Evolutionary conservation across 2,797 vertebrate species (phyloP).

Genomic region (Tolypeutes matacus): DNA sequence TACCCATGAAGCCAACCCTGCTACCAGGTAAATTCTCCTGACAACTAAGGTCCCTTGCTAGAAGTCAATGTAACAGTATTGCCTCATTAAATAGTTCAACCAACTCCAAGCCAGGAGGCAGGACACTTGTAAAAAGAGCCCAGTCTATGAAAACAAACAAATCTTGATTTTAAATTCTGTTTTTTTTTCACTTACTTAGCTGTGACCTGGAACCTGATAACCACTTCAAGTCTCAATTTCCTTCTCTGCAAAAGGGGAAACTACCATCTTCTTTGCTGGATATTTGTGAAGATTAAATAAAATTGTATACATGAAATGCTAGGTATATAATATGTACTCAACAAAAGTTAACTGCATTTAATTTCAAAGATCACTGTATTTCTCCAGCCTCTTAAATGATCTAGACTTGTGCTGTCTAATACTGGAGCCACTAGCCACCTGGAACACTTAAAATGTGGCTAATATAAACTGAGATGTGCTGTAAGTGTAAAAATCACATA

Average conservation of each 20-base stretch:
- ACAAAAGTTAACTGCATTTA: not conserved
- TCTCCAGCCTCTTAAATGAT: not conserved
- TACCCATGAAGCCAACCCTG: not conserved
- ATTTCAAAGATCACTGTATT: not conserved
- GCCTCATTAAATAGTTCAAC: not conserved
- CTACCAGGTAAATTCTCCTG: not conserved
- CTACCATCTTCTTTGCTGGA: not conserved
- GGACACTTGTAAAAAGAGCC: accelerated
- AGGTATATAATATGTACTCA: not conserved
- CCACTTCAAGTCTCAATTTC: not conserved
- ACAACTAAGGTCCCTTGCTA: not conserved
- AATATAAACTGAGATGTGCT: not conserved
- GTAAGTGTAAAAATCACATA: not conserved
- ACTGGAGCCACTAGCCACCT: accelerated
- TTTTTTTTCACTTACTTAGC: not conserved
- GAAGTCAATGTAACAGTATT: not conserved
- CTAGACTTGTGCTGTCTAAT: too few species aligned
- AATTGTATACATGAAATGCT: accelerated
- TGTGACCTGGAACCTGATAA: not conserved
- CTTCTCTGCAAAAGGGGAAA: not conserved
- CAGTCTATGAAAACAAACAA: too few species aligned
- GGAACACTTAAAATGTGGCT: not conserved
- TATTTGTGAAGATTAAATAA: not conserved
- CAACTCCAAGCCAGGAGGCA: too few species aligned
- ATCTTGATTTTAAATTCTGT: not conserved